Evolutionary conservation across 2,113 vertebrate genomes (phyloP).

Genomic region (Vombatus ursinus): DNA sequence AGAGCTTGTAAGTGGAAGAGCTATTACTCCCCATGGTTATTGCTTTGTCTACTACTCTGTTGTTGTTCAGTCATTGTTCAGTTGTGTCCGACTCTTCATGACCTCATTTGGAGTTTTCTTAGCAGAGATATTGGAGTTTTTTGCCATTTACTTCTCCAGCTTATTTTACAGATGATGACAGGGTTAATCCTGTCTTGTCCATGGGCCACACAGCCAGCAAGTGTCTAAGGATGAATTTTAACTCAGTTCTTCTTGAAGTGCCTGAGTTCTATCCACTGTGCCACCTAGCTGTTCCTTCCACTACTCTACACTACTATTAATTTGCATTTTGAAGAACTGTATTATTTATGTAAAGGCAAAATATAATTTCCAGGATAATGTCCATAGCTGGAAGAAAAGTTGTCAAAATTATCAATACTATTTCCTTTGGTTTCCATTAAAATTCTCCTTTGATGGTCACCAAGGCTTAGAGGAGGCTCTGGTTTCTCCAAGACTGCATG

Average conservation of each 20-base stretch:
- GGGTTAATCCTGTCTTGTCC: background rate
- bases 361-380: background rate
- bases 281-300: background rate
- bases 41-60: background rate
- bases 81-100: background rate
- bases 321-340: background rate
- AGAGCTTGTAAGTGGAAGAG: background rate
- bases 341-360: background rate
- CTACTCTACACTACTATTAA: background rate
- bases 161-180: background rate
- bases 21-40: background rate
- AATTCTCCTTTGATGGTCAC: background rate
- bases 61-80: background rate
- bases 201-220: background rate
- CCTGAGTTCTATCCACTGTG: background rate
- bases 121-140: background rate
- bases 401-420: background rate
- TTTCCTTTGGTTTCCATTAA: conserved; percentile 34
- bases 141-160: background rate
- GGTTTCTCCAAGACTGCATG: background rate
- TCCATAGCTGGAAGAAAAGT: background rate
- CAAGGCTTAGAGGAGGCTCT: background rate
- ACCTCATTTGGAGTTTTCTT: background rate
- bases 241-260: background rate
- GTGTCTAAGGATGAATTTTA: background rate